Percentiles rank a stretch among this genome's conserved stretches.
Conservation (phyloP, 1,140 invertebrate species). For the Lineus longissimus region DNA sequence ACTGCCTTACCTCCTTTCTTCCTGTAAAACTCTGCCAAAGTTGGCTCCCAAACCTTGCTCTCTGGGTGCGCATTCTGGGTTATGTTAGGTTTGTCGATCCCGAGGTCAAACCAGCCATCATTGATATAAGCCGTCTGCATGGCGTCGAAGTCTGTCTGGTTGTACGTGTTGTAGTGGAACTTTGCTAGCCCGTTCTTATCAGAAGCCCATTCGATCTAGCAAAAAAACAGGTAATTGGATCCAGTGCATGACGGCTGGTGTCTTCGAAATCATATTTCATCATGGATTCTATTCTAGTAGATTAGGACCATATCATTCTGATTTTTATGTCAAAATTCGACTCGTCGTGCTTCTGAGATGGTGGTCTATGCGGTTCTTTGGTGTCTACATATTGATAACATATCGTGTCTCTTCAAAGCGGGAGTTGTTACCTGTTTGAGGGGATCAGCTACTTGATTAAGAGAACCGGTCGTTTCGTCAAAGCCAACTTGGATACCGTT, state of each 20-base stretch:
- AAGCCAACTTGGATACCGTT: not conserved
- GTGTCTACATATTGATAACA: too few relatives aligned
- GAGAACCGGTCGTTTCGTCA: not conserved
- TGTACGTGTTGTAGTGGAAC: slow-evolving; percentile 36
- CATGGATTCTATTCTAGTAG: not conserved
- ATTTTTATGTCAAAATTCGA: not conserved
- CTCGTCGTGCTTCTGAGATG: too few relatives aligned
- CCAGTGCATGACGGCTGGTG: too few relatives aligned
- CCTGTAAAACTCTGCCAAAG: slow-evolving; percentile 20
- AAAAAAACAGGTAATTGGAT: slow-evolving; percentile 6
- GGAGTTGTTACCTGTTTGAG: not conserved
- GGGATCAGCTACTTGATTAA: not conserved
- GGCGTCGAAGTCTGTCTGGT: slow-evolving; percentile 32
- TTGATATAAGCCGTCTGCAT: slow-evolving; percentile 24
- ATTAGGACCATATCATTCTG: not conserved
- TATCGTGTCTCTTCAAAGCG: too few relatives aligned
- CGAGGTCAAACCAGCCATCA: slow-evolving; percentile 25
- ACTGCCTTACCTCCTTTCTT: slow-evolving; percentile 21
- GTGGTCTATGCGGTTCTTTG: too few relatives aligned
- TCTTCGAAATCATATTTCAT: too few relatives aligned
- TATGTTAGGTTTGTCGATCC: slow-evolving; percentile 39
- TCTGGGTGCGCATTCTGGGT: slow-evolving; percentile 27
- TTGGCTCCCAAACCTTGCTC: slow-evolving; percentile 28
- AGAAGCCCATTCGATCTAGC: slow-evolving; percentile 28
- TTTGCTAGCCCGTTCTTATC: slow-evolving; percentile 23